A percentile compares a stretch with the other conserved stretches of the same genome.
phyloP scores from a whole-genome alignment of 2,888 invertebrate genomes.

The Tromatobia lineatoria region DNA sequence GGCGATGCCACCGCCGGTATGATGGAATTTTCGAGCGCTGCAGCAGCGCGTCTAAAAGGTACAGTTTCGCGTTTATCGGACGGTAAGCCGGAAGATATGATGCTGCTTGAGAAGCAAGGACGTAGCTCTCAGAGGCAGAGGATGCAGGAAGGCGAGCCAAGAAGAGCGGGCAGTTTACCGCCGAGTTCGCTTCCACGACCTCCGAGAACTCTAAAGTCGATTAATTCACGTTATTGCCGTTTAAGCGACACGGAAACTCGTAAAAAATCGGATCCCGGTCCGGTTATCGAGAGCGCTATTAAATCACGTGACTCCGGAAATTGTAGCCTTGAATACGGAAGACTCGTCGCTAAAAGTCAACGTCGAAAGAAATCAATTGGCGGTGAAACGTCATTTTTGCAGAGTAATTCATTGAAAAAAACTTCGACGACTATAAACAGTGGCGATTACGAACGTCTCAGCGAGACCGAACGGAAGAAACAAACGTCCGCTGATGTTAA shows the following conservation, averaged over 20 bases:
- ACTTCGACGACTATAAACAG: constrained; percentile 81
- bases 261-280: constrained; percentile 83
- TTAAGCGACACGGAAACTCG: constrained; percentile 83
- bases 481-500: constrained; percentile 79
- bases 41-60: constrained; percentile 79
- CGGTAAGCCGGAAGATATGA: constrained; percentile 89
- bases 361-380: constrained; percentile 80
- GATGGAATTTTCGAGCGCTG: constrained; percentile 83
- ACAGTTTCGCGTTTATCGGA: constrained; percentile 81
- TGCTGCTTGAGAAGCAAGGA: constrained; percentile 92
- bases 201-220: constrained; percentile 86
- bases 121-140: constrained; percentile 92
- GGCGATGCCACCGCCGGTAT: constrained; percentile 85
- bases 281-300: constrained; percentile 75
- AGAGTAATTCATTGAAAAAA: constrained; percentile 74
- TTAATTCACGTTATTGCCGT: constrained; percentile 82
- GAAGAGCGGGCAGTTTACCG: constrained; percentile 87
- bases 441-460: constrained; percentile 90
- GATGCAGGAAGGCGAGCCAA: constrained; percentile 86
- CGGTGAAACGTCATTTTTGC: constrained; percentile 68
- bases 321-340: constrained; percentile 81
- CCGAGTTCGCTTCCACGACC: constrained; percentile 91
- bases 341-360: constrained; percentile 79
- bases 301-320: constrained; percentile 84
- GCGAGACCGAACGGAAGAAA: constrained; percentile 86